Base-by-base conservation (phyloP, 2,888 invertebrate species). In the Phorcus lineatus region DNA sequence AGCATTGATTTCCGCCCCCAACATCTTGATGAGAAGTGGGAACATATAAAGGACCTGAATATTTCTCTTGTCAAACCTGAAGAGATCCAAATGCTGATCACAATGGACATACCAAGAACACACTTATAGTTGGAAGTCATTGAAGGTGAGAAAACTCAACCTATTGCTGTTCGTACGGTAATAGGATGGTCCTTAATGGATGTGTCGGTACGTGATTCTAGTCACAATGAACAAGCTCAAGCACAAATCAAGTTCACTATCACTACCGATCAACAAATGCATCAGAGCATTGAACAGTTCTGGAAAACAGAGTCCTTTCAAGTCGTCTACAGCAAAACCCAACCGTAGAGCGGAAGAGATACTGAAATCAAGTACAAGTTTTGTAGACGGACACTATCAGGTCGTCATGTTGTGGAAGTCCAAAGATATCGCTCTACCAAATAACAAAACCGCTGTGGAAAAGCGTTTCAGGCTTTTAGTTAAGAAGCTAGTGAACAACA, bases 161-260 rank as follows among this genome's bases (percentile, higher is more conserved):
- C 74, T 4, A 74, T 74, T 40, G 74, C 74, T 36, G 36, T 74
- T 17, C 28, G n/a, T 16, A 74, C 74, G 1, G n/a, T 19, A 16
- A 19, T 74, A 6, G 74, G 74, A 13, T 74, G 70, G 70, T 74
- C 31, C 22, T 47, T 74, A 17, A 74, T 74, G 74, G 74, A 40
- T 17, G 40, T 74, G 6, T 2, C 36, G 13, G 31, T 3, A 13
- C 17, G 47, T 17, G 47, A 24, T 36, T 16, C 9, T 9, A 22
- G 7, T 17, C 24, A 62, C 11, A 9, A 22, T 62, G 24, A 24
- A 28, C 24, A 24, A 62, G 62, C 24, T 6, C 19, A 24, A 62
- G 28, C 62, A n/a, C 11, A 13, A 28, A 62, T 28, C 62, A 28
- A 28, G 11, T 28, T 28, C 62, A 24, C 28, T 28, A 62, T 62